Conservation (phyloP, 1,140 invertebrate genomes). For the Paramacrobiotus metropolitanus region DNA sequence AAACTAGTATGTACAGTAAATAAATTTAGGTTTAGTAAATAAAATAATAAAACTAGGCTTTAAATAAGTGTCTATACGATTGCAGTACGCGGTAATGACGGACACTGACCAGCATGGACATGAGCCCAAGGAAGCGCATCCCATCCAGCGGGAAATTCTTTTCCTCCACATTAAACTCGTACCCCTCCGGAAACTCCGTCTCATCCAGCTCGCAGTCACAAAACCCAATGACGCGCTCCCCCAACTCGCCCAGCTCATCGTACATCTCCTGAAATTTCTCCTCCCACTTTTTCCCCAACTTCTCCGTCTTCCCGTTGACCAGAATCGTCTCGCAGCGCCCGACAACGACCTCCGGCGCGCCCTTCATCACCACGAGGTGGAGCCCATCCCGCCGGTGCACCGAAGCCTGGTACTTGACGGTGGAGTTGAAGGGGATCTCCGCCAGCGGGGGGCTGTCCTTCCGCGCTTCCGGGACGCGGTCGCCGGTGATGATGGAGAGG, state of each 20-base stretch:
- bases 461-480: conserved; percentile 22
- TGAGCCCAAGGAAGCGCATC: conserved; percentile 23
- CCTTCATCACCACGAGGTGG: conserved; percentile 16
- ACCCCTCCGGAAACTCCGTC: conserved; percentile 13
- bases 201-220: conserved; percentile 14
- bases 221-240: conserved; percentile 22
- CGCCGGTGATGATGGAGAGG: conserved; percentile 21
- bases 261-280: conserved; percentile 16
- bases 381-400: conserved; percentile 6
- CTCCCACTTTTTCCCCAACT: conserved; percentile 11
- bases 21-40: no score
- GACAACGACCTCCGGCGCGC: conserved; percentile 19
- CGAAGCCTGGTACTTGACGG: conserved; percentile 29
- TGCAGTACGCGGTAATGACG: no score
- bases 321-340: conserved; percentile 16
- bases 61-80: no score
- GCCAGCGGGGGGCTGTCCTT: conserved; percentile 14
- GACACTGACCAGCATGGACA: no score
- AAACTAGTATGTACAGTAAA: no score
- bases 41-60: no score
- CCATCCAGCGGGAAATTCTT: conserved; percentile 21
- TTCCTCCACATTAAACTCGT: conserved; percentile 20
- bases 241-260: conserved; percentile 19
- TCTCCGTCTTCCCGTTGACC: conserved; percentile 13
- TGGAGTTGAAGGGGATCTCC: conserved; percentile 24